These are phyloP conservation scores for Bradypodion pumilum DNA, from an alignment of 2,797 vertebrate genomes.

Conservation along the genomic window DNA sequence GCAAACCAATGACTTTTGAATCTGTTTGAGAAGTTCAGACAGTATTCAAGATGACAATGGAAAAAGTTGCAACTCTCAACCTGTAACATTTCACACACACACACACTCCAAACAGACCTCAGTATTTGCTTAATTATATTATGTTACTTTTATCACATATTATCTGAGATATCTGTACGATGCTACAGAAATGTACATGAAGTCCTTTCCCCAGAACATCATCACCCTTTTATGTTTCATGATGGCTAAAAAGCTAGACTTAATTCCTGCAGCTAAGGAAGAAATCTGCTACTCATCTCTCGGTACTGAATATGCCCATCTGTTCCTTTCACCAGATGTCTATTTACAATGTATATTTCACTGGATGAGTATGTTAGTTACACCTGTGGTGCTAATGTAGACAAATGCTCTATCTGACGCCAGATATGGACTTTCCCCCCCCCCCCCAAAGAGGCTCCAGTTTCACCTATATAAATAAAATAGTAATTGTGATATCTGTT, in stretches of 20 bases:
- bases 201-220: neutral
- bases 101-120: no score
- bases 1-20: no score
- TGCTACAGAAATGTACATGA: no score
- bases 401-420: conserved; percentile 53
- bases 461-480: conserved; percentile 26
- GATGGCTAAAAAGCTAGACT: conserved; percentile 59
- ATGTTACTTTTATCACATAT: no score
- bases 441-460: conserved; percentile 33
- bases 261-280: conserved; percentile 68
- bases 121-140: no score
- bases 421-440: conserved; percentile 36
- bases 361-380: conserved; percentile 61
- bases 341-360: conserved; percentile 56
- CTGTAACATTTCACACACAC: no score
- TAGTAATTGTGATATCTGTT: no score
- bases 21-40: no score
- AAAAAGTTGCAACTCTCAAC: no score
- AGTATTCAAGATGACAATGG: no score
- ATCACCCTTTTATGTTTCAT: conserved; percentile 48
- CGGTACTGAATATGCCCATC: conserved; percentile 65
- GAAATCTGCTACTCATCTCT: conserved; percentile 63
- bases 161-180: no score
- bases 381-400: conserved; percentile 64
- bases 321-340: conserved; percentile 69